phyloP scores from a whole-genome alignment of 2,888 invertebrate genomes.

The Dryococelus australis region DNA sequence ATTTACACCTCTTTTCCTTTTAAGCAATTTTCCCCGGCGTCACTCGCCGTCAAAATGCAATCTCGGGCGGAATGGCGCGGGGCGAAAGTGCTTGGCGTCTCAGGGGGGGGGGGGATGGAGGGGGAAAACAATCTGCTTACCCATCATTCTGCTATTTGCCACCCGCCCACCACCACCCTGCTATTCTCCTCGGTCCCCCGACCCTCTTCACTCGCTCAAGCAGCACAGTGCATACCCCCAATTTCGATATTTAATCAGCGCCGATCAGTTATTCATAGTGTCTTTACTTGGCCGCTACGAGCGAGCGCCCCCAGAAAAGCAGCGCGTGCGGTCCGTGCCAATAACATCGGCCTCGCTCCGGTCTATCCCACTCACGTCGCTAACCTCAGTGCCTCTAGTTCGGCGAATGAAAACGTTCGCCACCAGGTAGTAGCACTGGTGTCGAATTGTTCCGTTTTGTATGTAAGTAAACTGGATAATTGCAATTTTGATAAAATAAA shows the following conservation, averaged over 20 bases:
- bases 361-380: no score
- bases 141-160: background rate
- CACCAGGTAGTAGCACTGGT: no score
- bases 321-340: background rate
- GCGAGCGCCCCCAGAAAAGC: background rate
- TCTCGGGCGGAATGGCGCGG: background rate
- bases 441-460: no score
- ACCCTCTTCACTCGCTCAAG: background rate
- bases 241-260: constrained; percentile 5
- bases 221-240: background rate
- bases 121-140: background rate
- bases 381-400: no score
- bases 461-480: no score
- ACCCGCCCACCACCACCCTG: background rate
- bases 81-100: background rate
- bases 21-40: background rate
- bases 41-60: background rate
- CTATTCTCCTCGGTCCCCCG: background rate
- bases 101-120: background rate
- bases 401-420: no score
- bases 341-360: background rate
- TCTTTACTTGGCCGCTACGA: background rate
- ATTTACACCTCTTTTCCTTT: constrained; percentile 10
- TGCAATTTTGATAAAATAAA: no score
- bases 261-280: constrained; percentile 16